Evolutionary conservation across 1,140 invertebrate genomes (phyloP), one percentile per base, ranked within the genome.

Genomic region (Rhopalosiphum padi): DNA sequence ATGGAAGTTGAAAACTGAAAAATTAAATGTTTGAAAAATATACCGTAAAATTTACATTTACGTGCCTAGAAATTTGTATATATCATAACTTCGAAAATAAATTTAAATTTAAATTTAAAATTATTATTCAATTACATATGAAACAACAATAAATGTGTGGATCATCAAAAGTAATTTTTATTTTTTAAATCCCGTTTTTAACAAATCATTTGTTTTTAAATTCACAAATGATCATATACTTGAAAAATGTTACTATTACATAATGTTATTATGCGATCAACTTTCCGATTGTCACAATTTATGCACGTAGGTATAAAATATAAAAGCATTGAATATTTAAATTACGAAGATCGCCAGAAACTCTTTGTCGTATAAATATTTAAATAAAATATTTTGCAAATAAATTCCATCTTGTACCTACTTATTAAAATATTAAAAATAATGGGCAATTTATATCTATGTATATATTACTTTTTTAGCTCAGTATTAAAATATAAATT

Each of bases 241-340:
- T 87, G 43, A 87, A 46, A 46, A 87, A 51, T 53, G 51, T 89
- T 37, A 53, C 3, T 89, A 53, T 89, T 53, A n/a, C 87, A 89
- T 89, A 89, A 89, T 51, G 23, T 22, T 89, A 87, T 87, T 48
- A 51, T 87, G 18, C 43, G 86, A 48, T 88, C 11, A 88, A 88
- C 86, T 51, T 89, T 89, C 87, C 21, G 87, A 89, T 37, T 35
- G n/a, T 89, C 87, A 89, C 87, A 53, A 48, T 77, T 77, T 77
- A 77, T 88, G 2, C 25, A 25, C 48, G 87, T 89, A 53, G n/a
- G n/a, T 35, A 88, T 89, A 89, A 25, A 37, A 35, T 35, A 30
- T 41, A 89, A 46, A 89, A 89, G 22, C 9, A 37, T 8, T 89
- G n/a, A 89, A 89, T 53, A 89, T 51, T 35, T 48, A 51, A 87